Base-by-base conservation (phyloP, 2,888 invertebrate species). In the Agrotis clavis region DNA sequence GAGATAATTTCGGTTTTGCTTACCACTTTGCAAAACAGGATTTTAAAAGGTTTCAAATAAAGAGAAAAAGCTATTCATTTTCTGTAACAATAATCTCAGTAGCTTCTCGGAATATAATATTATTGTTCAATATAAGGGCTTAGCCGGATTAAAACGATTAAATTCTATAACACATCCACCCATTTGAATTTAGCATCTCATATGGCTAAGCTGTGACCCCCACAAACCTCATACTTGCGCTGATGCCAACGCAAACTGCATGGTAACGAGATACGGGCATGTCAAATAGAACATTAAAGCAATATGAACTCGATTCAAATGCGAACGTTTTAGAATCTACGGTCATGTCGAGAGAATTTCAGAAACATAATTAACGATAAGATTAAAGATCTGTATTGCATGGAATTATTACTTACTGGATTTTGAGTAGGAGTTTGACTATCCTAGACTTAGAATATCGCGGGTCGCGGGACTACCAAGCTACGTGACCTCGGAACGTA, bases 181-280 rank as follows among this genome's bases (percentile, higher is more conserved):
- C 19, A 51, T 48, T 65, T 56, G 7, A 57, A 74, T 66, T 66
- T 50, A 75, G 35, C 57, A 48, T 54, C 67, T 63, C 53, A 25
- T 67, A 81, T 25, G 41, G 47, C 48, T 50, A 59, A 80, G 25
- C 59, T 63, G 41, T 73, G 48, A 35, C 14, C 25, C 35, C 45
- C 51, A 67, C 75, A 57, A 50, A 74, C 67, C 66, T 45, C 57
- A 77, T 63, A 57, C 64, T 66, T 45, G 35, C 56, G 62, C 71
- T 81, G 67, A 71, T 71, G 41, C 62, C 47, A 48, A 77, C 69
- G 56, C 67, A 67, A 69, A 64, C 74, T 74, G 79, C 69, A 79
- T 79, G 64, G 69, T 70, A 79, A 83, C 69, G 79, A 79, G 79
- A 73, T 82, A 79, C 63, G 68, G 68, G 70, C 45, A 56, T 41